Evolutionary conservation across 2,113 vertebrate species (phyloP), one percentile per base, ranked within the genome.

Genomic region (Coturnix japonica): DNA sequence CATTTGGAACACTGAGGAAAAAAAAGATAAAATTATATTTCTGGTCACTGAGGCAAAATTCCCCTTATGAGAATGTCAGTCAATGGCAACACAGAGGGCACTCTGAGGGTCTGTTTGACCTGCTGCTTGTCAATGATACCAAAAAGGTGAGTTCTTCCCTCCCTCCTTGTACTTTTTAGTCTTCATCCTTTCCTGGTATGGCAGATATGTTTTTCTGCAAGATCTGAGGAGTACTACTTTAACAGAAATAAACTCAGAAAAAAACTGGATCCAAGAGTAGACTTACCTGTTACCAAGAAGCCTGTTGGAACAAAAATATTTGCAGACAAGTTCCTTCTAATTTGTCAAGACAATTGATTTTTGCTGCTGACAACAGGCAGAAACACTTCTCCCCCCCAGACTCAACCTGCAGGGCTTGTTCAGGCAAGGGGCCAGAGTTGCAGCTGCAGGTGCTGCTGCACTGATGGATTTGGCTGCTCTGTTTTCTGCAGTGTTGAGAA

Each of bases 341-440:
- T 93, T 79, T 91, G 81, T 79, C 64, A 74, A 71, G 89, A 85
- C 95, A 96, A 93, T 84, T 89, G 84, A 54, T 94, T 67, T 67
- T 51, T 41, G 3, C 43, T 81, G 84, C 67, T 67, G 87, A 5
- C 85, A 56, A 60, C 71, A 95, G 81, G 91, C 89, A 91, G 71
- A 71, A 82, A 1, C 33, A 54, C 41, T 41, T 81, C 59, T 84
- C 60, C 21, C 79, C 79, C 63, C 17, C n/a, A 4, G 70, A 43
- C 31, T 81, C 23, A 4, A 46, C 89, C 91, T 56, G 63, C 78
- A 66, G 91, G 89, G 87, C 89, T 91, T 80, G 84, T 77, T 89
- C 85, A 59, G 91, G 87, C 94, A 91, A 44, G 51, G 60, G 81
- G 81, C 94, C 92, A 71, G 74, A 37, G 41, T 71, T 87, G 84